These are phyloP conservation scores for Apodemia duryi DNA, from an alignment of 2,888 invertebrate species.

Conservation along the genomic window DNA sequence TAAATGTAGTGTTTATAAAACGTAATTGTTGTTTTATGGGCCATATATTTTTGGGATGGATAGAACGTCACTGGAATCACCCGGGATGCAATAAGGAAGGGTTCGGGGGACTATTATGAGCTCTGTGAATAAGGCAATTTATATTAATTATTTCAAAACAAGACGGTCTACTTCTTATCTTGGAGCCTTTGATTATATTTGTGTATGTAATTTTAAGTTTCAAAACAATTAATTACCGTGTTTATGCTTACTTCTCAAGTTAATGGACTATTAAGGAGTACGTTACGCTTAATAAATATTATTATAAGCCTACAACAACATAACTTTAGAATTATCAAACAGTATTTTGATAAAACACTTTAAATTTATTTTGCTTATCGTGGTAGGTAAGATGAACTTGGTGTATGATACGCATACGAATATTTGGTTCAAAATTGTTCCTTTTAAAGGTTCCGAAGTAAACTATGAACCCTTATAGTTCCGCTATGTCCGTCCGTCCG, in stretches of 20 bases:
- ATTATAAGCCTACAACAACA: slow-evolving; percentile 11
- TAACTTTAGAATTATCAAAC: background rate
- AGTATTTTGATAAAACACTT: no score
- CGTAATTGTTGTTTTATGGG: slow-evolving; percentile 73
- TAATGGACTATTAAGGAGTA: slow-evolving; percentile 8
- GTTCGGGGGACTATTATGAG: slow-evolving; percentile 28
- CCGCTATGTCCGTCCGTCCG: no score
- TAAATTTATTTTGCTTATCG: no score
- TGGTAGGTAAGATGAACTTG: no score
- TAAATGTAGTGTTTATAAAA: slow-evolving; percentile 78
- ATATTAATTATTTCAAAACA: slow-evolving; percentile 57
- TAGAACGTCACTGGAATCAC: slow-evolving; percentile 28
- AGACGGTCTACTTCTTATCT: slow-evolving; percentile 36
- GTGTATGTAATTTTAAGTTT: slow-evolving; percentile 39
- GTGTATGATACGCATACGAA: no score
- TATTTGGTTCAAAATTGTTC: no score
- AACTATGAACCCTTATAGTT: no score
- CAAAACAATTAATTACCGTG: slow-evolving; percentile 22
- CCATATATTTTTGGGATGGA: slow-evolving; percentile 61
- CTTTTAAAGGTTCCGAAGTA: no score
- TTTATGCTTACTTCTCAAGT: slow-evolving; percentile 7
- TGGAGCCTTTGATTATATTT: slow-evolving; percentile 41
- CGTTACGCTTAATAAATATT: slow-evolving; percentile 14
- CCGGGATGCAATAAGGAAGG: slow-evolving; percentile 28
- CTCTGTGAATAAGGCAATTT: slow-evolving; percentile 43